Evolutionary conservation across 2,113 vertebrate genomes (phyloP).

Genomic region (Callospermophilus lateralis): DNA sequence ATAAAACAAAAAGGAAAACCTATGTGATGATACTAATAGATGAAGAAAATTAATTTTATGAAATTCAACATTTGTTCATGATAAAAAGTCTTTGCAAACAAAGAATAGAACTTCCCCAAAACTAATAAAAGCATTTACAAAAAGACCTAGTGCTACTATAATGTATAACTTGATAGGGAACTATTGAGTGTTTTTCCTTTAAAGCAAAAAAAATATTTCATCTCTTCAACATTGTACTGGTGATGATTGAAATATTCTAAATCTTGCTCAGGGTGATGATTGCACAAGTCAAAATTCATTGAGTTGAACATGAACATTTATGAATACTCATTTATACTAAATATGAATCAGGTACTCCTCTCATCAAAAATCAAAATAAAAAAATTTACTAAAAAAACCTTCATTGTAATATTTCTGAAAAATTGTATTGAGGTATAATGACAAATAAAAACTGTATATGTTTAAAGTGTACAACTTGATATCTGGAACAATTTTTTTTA

Average conservation of each 20-base stretch:
- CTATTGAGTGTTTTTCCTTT: background rate
- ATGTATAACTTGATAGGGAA: background rate
- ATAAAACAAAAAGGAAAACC: background rate
- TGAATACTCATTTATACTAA: background rate
- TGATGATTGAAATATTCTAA: background rate
- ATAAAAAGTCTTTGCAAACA: background rate
- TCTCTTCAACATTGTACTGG: background rate
- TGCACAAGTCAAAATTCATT: background rate
- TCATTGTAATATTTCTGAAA: background rate
- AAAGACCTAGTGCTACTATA: background rate
- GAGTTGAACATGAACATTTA: background rate
- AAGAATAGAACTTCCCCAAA: background rate
- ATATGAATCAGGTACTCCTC: background rate
- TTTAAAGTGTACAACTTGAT: background rate
- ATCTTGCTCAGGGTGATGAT: background rate
- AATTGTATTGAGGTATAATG: background rate
- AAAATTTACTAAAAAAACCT: background rate
- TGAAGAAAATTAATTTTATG: background rate
- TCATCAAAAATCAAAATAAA: background rate
- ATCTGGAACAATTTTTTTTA: background rate
- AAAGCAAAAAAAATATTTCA: conserved; percentile 17
- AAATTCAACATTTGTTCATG: background rate
- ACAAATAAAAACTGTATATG: background rate
- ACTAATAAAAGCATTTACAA: background rate
- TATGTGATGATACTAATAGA: background rate